Base-by-base conservation (phyloP, 1,140 invertebrate species). In the Zaprionus lachaisei region DNA sequence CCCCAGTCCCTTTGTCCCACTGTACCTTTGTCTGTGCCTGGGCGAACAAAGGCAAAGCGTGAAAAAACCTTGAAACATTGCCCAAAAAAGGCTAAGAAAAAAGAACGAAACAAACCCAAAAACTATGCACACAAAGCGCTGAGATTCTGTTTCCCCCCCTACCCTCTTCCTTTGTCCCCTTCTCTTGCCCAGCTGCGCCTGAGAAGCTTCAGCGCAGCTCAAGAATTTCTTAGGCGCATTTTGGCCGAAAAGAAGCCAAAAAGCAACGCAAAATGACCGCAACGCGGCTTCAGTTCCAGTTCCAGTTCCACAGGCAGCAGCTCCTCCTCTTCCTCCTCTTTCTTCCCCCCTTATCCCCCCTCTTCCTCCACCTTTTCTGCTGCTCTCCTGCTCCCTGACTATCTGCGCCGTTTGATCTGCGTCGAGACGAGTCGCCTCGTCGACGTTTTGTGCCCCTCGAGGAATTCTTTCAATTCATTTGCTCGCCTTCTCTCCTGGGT, bases 381-480 rank as follows among this genome's bases (percentile, higher is more conserved):
- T 34, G 7, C 31, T 34, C 31, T 34, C 0, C 31, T 34, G 31
- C 74, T 60, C 73, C 55, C 28, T 34, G 61, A 69, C 81, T 87
- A 87, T 87, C 84, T 87, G 56, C 68, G 63, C 74, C 78, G 70
- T 81, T 89, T 87, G 84, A 87, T 87, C 84, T 79, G 84, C 47
- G 56, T 58, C 70, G 76, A 81, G 72, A 68, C 64, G 70, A 61
- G 26, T 57, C 38, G 38, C 28, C 56, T 61, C 80, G 74, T 85
- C 78, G 79, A 81, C 84, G 82, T 84, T 47, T 28, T 86, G 66
- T 72, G 83, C 83, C 73, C 83, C 79, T 84, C 84, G 61, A 87
- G 84, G 84, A 87, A 87, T 87, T 89, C 84, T 83, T 87, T 87
- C 84, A 87, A 87, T 87, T 87, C 81, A 87, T 87, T 87, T 87